Base-by-base conservation (phyloP, 2,888 invertebrate species). In the Baronia brevicornis region DNA sequence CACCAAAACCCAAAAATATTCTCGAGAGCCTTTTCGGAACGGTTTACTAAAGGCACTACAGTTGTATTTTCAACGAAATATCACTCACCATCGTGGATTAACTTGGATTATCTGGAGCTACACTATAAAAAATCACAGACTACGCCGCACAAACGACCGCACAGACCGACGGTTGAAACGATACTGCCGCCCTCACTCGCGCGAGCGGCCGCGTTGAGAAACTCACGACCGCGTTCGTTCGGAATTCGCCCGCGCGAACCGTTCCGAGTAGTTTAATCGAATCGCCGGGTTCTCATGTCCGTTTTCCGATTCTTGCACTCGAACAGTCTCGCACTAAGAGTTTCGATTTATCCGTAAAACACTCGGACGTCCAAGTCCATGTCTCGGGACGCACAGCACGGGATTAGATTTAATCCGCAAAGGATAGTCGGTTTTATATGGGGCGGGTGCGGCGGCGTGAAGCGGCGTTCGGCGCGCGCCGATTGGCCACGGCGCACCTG, bases 401-500 rank as follows among this genome's bases (percentile, higher is more conserved):
- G 84, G 78, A 86, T 86, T 88, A 87, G 75, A 87, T 88, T 87
- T 79, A 84, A 78, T 79, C 70, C 48, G 87, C 86, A 87, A 82
- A 87, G 80, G 79, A 80, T 85, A 85, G 86, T 84, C 75, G 84
- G 85, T 87, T 88, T 87, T 88, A 87, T 87, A 88, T 86, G 74
- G 74, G 86, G 82, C 87, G 89, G 89, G 89, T 87, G 90, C 89
- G 88, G 88, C 89, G 88, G 88, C 89, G 87, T 89, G 88, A 88
- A 90, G 88, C 87, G 87, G 87, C 85, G 86, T 86, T 86, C 88
- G 79, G 80, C 84, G 87, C 86, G 85, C 87, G 87, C 86, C 87
- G 89, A 91, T 92, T 91, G 91, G 91, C 87, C 86, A 86, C 73
- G 86, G 88, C 89, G 89, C 90, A 92, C 91, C 92, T 91, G 92